Evolutionary conservation across 2,888 invertebrate genomes (phyloP), one percentile per base, ranked within the genome.

Genomic region (Sarcophaga caerulescens): DNA sequence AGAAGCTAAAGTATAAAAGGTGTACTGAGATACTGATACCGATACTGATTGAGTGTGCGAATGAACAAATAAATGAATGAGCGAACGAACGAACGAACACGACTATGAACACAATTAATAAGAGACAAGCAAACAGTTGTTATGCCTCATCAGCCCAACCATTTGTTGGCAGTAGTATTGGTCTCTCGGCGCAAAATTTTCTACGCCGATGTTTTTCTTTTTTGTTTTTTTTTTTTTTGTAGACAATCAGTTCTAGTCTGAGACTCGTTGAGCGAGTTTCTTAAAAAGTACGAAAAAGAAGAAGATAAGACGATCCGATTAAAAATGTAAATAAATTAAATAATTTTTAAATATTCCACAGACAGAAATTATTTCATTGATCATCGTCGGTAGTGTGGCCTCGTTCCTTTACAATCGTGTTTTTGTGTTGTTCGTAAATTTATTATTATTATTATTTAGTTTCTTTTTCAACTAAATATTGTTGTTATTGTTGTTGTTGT

Each of bases 241-340:
- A 86, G 81, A 84, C 84, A 78, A 84, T 86, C 86, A 86, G 86
- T 86, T 86, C 86, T 86, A 86, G 86, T 86, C 86, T 81, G 83
- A 86, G 83, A 66, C 83, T 86, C 86, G 83, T 86, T 86, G 86
- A 86, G 83, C 86, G 86, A 86, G 86, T 86, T 86, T 86, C 86
- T 81, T 81, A 25, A 57, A 21, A 82, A 71, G 60, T 23, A 69
- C 10, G 66, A 52, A 70, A 78, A 77, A 21, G 70, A 68, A 47
- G 35, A 47, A 69, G 47, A 47, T 17, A 57, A 45, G 44, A 81
- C 59, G 14, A 74, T 35, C 35, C 35, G 35, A 35, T 35, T 65
- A 69, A 62, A 69, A 35, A 19, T 44, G n/a, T n/a, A 68, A 66
- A 66, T 23, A 59, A 23, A 66, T 8, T 35, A 77, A 75, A 81